Conservation (phyloP, 1,140 invertebrate species). For the Anastrepha ludens region DNA sequence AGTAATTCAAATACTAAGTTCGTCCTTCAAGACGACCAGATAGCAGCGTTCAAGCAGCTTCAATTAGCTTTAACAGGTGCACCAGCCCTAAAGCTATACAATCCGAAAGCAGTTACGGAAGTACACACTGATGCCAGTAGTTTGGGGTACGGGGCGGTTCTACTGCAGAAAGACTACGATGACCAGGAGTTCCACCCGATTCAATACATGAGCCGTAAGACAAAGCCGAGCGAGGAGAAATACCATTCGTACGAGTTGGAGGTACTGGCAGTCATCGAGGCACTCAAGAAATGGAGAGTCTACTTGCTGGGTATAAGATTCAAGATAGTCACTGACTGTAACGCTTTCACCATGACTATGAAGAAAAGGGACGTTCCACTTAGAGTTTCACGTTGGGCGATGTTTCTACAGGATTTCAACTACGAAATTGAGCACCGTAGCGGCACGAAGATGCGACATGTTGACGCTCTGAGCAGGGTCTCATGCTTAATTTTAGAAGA, state of each 20-base stretch:
- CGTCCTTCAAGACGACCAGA: no score
- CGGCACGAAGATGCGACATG: constrained; percentile 55
- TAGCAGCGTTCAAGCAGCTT: no score
- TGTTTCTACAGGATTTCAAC: constrained; percentile 61
- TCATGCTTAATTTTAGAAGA: constrained; percentile 62
- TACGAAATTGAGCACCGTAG: constrained; percentile 58
- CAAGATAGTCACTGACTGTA: background rate
- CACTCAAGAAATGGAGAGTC: background rate
- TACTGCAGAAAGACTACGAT: no score
- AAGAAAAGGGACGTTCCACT: background rate
- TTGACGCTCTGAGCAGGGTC: constrained; percentile 1
- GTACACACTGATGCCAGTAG: no score
- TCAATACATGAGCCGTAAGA: no score
- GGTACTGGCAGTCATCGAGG: background rate
- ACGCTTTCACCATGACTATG: background rate
- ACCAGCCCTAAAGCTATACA: no score
- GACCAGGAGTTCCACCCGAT: no score
- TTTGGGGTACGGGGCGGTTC: no score
- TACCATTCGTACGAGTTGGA: background rate
- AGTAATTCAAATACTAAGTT: background rate
- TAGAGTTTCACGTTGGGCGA: constrained; percentile 60
- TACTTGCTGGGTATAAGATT: background rate
- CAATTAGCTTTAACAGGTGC: no score
- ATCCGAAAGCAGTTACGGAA: no score
- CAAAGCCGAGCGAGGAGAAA: background rate